Evolutionary conservation across 2,888 invertebrate genomes (phyloP), one percentile per base, ranked within the genome.

Genomic region (Gibbula magus): DNA sequence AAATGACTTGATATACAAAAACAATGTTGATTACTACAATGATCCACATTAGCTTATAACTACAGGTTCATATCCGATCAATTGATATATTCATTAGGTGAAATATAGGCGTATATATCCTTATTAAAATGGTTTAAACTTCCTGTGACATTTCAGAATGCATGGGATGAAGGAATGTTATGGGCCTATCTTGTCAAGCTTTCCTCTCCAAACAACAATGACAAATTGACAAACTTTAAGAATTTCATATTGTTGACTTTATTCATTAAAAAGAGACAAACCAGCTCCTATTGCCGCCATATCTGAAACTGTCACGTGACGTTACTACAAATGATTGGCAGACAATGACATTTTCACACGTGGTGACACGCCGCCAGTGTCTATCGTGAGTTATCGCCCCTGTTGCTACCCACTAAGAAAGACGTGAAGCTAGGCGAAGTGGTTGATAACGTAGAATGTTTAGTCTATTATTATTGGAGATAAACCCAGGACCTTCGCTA

Each of bases 341-440:
- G 39, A 70, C 70, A 70, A 70, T 70, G 70, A 39, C 70, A 39
- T 70, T 29, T 70, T 70, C 70, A 70, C 70, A 70, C 70, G 39
- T 32, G 70, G 32, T n/a, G 70, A 10, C 70, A 32, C 35, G 70
- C 32, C 70, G 70, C 20, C 70, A 70, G 39, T 39, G 70, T 70
- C 70, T 35, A 20, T 20, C 32, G 70, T 70, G 70, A 70, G 70
- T 70, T 70, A 70, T 70, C 70, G 35, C 70, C 70, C 70, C 35
- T 70, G 70, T 70, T 20, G 35, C 70, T 70, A 70, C n/a, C 39
- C 70, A 70, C 70, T 32, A n/a, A 16, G 35, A 70, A 39, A 39
- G 7, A 35, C 29, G 35, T 39, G 70, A n/a, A 32, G 29, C 70
- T 35, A 16, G 39, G 70, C 22, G 20, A 10, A 35, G 35, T 32